phyloP scores from a whole-genome alignment of 2,113 vertebrate species.

The Eclectus roratus region DNA sequence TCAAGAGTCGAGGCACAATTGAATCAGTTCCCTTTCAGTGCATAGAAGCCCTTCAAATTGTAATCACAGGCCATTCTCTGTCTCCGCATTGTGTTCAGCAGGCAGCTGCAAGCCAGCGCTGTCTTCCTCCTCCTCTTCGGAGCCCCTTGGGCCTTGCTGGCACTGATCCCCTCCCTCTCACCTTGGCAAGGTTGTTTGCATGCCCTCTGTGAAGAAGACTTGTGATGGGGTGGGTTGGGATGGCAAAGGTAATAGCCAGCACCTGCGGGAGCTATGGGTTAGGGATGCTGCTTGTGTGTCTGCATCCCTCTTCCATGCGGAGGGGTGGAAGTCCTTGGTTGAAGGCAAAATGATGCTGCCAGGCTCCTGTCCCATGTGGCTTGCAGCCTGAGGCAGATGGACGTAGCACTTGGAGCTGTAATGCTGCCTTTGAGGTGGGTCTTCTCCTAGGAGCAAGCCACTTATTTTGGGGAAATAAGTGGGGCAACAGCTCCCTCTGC shows the following conservation, averaged over 20 bases:
- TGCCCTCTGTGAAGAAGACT: not conserved
- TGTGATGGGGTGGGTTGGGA: not conserved
- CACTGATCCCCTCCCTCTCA: not conserved
- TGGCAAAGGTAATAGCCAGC: not conserved
- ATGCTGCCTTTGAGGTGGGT: not conserved
- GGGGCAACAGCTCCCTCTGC: not conserved
- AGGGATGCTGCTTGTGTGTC: not conserved
- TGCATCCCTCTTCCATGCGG: rapidly evolving
- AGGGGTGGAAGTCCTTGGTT: not conserved
- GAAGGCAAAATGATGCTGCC: not conserved
- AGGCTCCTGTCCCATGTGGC: not conserved
- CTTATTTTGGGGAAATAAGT: not conserved
- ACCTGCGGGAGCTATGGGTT: not conserved
- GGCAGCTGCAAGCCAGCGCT: slow-evolving; percentile 10
- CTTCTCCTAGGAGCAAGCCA: not conserved
- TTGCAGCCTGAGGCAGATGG: not conserved
- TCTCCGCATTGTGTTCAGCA: slow-evolving; percentile 18
- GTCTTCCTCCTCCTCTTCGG: not conserved
- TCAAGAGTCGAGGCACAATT: slow-evolving; percentile 55
- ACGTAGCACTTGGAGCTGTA: rapidly evolving
- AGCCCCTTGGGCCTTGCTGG: not conserved
- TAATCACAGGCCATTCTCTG: slow-evolving; percentile 67
- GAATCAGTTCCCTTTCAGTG: slow-evolving; percentile 75
- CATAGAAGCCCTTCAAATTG: slow-evolving; percentile 69
- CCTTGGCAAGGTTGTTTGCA: not conserved